Base-by-base conservation (phyloP, 2,797 vertebrate species). In the Petrocephalus sullivani region DNA sequence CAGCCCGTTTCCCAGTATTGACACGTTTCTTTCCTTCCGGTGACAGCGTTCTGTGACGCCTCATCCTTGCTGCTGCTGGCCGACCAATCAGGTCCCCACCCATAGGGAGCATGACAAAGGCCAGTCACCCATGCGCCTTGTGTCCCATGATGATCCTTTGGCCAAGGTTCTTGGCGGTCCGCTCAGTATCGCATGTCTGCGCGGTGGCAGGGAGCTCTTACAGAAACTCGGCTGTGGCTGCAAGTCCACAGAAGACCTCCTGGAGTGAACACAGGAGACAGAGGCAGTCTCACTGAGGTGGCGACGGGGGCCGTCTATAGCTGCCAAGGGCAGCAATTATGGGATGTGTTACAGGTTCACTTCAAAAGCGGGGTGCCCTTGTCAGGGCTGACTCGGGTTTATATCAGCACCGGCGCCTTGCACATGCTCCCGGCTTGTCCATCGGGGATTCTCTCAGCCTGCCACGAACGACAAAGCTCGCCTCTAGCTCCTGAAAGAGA, bases 21-120 rank as follows among this genome's bases (percentile, higher is more conserved):
- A 28, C 28, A 28, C 46, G 83, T 60, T 67, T 88, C 28, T 6
- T 78, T 87, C 84, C 89, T 93, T 92, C 91, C 87, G 93, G 93
- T 91, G 89, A 92, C 14, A 75, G 54, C 21, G 88, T 46, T 78
- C 41, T 41, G 19, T 19, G 16, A 78, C 37, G 19, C 64, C n/a
- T 21, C 28, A 46, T 78, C 5, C 37, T 78, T 78, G 12, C 12
- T 56, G 54, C 8, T 56, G 54, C 0, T 1, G 71, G 41, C 71
- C 37, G 46, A 78, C 19, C 37, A n/a, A 16, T 46, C 2, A 7
- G 87, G 91, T 93, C 90, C 92, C 94, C 92, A 90, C 90, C 92
- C 92, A 46, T 0, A 4, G 28, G 16, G 90, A 28, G 93, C 60
- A 49, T 85, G 21, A 23, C 8, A 58, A 88, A 89, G 89, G 71